These are phyloP conservation scores for Hirtodrosophila duncani DNA, from an alignment of 2,888 invertebrate genomes.

Conservation along the genomic window DNA sequence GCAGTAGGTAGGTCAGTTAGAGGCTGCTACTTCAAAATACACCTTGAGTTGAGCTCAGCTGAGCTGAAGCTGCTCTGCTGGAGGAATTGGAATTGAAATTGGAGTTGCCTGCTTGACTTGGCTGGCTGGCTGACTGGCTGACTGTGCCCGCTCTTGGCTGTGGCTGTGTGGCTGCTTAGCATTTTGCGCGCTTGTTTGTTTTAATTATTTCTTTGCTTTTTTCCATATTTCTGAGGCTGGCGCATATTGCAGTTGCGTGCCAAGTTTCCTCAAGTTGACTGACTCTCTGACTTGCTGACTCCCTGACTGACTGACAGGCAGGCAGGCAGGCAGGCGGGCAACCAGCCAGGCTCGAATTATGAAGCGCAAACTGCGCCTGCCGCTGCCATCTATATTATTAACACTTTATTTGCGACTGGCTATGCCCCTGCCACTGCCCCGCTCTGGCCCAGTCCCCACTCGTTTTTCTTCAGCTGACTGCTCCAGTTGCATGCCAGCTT, in stretches of 20 bases:
- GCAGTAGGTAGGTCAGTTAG: conserved; percentile 64
- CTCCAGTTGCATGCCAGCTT: conserved; percentile 65
- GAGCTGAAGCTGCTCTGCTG: conserved; percentile 16
- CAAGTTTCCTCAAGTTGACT: conserved; percentile 26
- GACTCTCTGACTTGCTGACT: conserved; percentile 22
- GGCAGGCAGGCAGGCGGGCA: conserved; percentile 27
- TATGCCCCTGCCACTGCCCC: background rate
- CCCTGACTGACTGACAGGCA: conserved; percentile 27
- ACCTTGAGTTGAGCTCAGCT: conserved; percentile 49
- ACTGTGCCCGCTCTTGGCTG: conserved; percentile 11
- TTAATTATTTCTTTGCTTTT: conserved; percentile 69
- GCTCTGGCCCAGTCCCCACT: background rate
- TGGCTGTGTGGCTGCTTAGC: conserved; percentile 47
- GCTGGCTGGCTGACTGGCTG: conserved; percentile 12
- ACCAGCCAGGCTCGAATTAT: conserved; percentile 49
- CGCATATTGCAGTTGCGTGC: conserved; percentile 58
- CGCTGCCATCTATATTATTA: conserved; percentile 70
- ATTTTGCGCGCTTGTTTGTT: conserved; percentile 73
- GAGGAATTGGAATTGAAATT: background rate
- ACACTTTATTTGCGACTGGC: conserved; percentile 64
- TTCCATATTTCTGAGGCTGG: conserved; percentile 30
- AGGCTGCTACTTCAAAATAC: conserved; percentile 41
- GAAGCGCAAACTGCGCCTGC: conserved; percentile 70
- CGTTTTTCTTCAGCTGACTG: conserved; percentile 2
- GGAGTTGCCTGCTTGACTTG: too few species aligned